Percentiles rank a stretch among this genome's conserved stretches.
These are phyloP conservation scores for Psococerastis gibbosa DNA, from an alignment of 2,888 invertebrate genomes.

Conservation along the genomic window DNA sequence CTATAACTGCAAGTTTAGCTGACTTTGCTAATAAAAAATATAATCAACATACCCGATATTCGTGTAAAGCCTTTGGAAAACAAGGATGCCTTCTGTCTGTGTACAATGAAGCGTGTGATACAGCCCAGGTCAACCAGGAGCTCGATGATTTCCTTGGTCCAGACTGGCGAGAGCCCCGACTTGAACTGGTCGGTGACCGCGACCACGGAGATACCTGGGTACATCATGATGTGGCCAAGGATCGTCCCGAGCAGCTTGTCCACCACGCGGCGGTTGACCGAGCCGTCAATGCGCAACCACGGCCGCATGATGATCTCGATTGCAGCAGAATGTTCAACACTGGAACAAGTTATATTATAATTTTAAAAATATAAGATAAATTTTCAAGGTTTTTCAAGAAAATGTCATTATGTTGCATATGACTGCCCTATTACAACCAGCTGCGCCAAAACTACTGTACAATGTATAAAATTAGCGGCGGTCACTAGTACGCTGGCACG, in stretches of 20 bases:
- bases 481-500: no score
- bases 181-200: slow-evolving; percentile 38
- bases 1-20: no score
- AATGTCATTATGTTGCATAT: no score
- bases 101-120: slow-evolving; percentile 26
- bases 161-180: slow-evolving; percentile 43
- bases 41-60: slow-evolving; percentile 25
- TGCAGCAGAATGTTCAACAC: no score
- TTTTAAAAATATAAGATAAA: no score
- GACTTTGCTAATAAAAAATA: no score
- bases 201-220: slow-evolving; percentile 36
- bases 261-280: slow-evolving; percentile 43
- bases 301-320: slow-evolving; percentile 32
- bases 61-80: slow-evolving; percentile 27
- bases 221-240: slow-evolving; percentile 40
- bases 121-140: slow-evolving; percentile 36
- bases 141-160: slow-evolving; percentile 39
- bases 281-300: slow-evolving; percentile 58
- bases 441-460: no score
- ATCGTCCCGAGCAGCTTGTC: slow-evolving; percentile 48
- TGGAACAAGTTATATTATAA: no score
- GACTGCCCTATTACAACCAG: no score
- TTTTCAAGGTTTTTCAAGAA: no score
- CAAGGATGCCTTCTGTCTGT: slow-evolving; percentile 24
- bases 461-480: no score